These are phyloP conservation scores for Cherax quadricarinatus DNA, from an alignment of 1,140 invertebrate species.

Conservation along the genomic window DNA sequence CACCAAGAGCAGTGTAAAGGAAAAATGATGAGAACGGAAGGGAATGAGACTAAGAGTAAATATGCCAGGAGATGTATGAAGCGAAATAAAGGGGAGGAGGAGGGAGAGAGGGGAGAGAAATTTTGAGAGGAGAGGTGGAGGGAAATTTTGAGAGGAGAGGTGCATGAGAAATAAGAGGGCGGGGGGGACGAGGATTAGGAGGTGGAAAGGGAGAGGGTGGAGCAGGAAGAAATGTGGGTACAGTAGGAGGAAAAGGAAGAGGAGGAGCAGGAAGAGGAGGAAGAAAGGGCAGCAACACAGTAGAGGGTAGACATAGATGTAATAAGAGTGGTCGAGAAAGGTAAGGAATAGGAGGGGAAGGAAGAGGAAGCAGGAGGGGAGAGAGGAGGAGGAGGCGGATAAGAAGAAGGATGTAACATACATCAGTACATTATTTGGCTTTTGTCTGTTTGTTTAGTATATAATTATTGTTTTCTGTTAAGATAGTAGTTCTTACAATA, in stretches of 20 bases:
- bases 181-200: background rate
- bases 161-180: background rate
- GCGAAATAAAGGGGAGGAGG: background rate
- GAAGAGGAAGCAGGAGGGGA: no score
- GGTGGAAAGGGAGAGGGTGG: no score
- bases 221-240: background rate
- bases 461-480: no score
- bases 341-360: no score
- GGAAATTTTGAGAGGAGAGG: background rate
- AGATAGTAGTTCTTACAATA: no score
- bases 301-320: background rate
- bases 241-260: background rate
- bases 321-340: background rate
- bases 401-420: no score
- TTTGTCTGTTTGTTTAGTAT: no score
- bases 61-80: background rate
- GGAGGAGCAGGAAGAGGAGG: background rate
- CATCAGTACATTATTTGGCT: no score
- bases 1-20: no score
- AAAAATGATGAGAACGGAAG: background rate
- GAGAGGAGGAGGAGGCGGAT: no score
- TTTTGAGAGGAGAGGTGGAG: background rate
- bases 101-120: background rate
- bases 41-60: background rate
- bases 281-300: background rate